A percentile compares a stretch with the other conserved stretches of the same genome.
Conservation (phyloP, 1,140 invertebrate species). For the Pogonomyrmex californicus region DNA sequence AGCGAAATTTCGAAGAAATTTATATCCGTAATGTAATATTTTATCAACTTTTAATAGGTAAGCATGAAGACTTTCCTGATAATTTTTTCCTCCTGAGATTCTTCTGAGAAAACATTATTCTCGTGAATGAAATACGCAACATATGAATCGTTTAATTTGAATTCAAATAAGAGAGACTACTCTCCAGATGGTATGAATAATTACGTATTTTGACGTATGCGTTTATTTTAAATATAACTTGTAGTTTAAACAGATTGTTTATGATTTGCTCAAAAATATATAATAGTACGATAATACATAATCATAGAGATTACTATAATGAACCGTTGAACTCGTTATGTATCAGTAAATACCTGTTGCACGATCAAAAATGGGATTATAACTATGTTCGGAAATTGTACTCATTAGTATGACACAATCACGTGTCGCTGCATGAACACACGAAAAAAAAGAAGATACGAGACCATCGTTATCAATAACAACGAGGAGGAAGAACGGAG, state of each 20-base stretch:
- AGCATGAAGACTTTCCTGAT: neutral
- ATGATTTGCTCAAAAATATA: conserved; percentile 10
- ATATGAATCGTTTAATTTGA: neutral
- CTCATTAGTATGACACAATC: neutral
- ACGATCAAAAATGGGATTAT: conserved; percentile 28
- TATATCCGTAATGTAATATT: neutral
- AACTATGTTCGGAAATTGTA: conserved; percentile 16
- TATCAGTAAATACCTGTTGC: conserved; percentile 15
- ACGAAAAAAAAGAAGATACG: neutral
- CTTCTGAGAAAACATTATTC: neutral
- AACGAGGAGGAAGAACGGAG: neutral
- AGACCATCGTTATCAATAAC: conserved; percentile 10
- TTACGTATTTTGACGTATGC: neutral
- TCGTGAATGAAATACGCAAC: neutral
- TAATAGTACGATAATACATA: conserved; percentile 35
- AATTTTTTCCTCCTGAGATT: neutral
- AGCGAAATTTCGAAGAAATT: neutral
- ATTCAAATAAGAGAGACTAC: neutral
- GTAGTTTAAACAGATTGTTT: conserved; percentile 13
- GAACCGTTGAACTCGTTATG: neutral
- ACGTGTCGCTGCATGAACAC: neutral
- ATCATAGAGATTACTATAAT: conserved; percentile 35
- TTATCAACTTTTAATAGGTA: neutral
- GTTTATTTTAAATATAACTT: conserved; percentile 36
- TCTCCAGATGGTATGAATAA: neutral